Conservation (phyloP, 1,140 invertebrate species). For the Papilio glaucus region DNA sequence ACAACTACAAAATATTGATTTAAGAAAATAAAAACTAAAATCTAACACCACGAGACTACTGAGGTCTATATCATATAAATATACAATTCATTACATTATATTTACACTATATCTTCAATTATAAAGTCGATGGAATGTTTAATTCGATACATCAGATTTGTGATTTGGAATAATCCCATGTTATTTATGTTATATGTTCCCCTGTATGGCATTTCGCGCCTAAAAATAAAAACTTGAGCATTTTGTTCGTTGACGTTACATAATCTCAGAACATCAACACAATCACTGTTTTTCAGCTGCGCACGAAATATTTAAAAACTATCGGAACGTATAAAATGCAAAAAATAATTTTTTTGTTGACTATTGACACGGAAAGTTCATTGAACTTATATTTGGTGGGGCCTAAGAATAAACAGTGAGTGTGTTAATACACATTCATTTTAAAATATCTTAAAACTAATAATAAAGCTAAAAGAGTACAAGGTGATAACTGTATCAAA, state of each 20-base stretch:
- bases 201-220: slow-evolving; percentile 71
- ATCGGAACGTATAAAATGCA: not conserved
- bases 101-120: slow-evolving; percentile 66
- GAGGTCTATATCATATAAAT: slow-evolving; percentile 66
- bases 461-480: slow-evolving; percentile 76
- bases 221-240: slow-evolving; percentile 78
- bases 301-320: slow-evolving; percentile 28
- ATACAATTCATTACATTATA: slow-evolving; percentile 74
- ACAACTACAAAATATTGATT: slow-evolving; percentile 38
- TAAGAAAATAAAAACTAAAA: slow-evolving; percentile 47
- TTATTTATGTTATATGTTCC: no score
- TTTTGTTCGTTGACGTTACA: slow-evolving; percentile 60
- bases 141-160: slow-evolving; percentile 37
- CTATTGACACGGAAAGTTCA: slow-evolving; percentile 3
- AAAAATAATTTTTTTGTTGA: not conserved
- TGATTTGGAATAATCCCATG: slow-evolving; percentile 54
- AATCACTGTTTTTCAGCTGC: slow-evolving; percentile 71
- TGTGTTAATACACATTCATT: slow-evolving; percentile 79
- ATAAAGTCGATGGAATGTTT: slow-evolving; percentile 59
- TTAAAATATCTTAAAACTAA: slow-evolving; percentile 61
- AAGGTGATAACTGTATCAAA: slow-evolving; percentile 58
- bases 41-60: slow-evolving; percentile 54
- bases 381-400: slow-evolving; percentile 70
- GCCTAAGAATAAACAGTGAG: slow-evolving; percentile 75
- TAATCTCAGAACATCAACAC: slow-evolving; percentile 76